Conservation (phyloP, 2,888 invertebrate genomes). For the Spilarctia lutea region DNA sequence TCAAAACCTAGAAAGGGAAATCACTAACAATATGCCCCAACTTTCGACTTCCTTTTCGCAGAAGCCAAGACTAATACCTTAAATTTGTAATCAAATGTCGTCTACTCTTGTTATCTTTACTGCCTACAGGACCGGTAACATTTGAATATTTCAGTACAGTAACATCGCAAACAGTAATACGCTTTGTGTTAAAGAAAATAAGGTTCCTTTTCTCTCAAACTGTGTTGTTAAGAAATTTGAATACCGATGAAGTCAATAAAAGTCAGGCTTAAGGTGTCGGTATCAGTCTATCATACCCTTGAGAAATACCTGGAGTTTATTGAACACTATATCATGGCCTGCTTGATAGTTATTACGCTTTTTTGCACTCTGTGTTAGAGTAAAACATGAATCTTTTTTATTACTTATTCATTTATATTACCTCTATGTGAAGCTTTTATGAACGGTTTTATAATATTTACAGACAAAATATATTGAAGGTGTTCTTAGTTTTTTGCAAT, state of each 20-base stretch:
- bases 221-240: slow-evolving; percentile 22
- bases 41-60: background rate
- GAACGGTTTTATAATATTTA: background rate
- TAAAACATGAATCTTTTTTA: background rate
- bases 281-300: slow-evolving; percentile 19
- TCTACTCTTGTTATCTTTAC: slow-evolving; percentile 36
- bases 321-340: slow-evolving; percentile 24
- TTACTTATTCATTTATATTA: background rate
- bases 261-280: slow-evolving; percentile 29
- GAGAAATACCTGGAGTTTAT: slow-evolving; percentile 26
- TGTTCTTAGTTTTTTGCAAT: too few species aligned
- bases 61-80: slow-evolving; percentile 18
- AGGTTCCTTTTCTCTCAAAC: slow-evolving; percentile 20
- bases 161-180: slow-evolving; percentile 13
- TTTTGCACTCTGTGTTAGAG: slow-evolving; percentile 3
- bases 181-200: slow-evolving; percentile 3
- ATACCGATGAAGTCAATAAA: slow-evolving; percentile 29
- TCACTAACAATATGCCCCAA: background rate
- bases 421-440: background rate
- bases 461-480: background rate
- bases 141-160: slow-evolving; percentile 39
- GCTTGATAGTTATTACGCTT: slow-evolving; percentile 26
- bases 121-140: slow-evolving; percentile 25
- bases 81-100: slow-evolving; percentile 42
- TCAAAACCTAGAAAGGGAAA: background rate